phyloP scores from a whole-genome alignment of 1,140 invertebrate species.

The Brachionus rubens region DNA sequence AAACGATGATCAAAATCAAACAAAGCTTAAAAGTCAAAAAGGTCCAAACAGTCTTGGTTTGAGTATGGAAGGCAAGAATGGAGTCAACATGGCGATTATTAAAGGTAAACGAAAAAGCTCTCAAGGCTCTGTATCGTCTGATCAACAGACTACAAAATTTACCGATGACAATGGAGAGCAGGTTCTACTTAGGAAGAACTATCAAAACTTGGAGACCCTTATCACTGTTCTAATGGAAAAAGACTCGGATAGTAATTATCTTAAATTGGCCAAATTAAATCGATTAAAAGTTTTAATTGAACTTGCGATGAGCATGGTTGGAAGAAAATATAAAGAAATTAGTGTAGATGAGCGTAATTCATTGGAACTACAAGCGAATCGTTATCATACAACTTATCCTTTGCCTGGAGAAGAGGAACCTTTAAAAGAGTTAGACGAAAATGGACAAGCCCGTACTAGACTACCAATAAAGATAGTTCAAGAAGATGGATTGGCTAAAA shows the following conservation, averaged over 20 bases:
- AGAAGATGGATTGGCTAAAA: slow-evolving; percentile 7
- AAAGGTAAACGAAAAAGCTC: background rate
- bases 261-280: slow-evolving; percentile 23
- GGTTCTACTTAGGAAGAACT: slow-evolving; percentile 37
- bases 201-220: slow-evolving; percentile 36
- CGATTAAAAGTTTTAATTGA: slow-evolving; percentile 40
- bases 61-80: slow-evolving; percentile 36
- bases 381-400: slow-evolving; percentile 41
- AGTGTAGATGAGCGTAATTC: slow-evolving; percentile 2
- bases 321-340: slow-evolving; percentile 41
- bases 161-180: background rate
- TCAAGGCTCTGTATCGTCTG: background rate
- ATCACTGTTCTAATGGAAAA: background rate
- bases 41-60: slow-evolving; percentile 1
- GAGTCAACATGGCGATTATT: slow-evolving; percentile 39
- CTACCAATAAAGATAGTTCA: slow-evolving; percentile 37
- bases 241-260: slow-evolving; percentile 14
- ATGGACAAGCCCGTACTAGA: background rate
- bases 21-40: background rate
- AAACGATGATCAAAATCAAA: background rate
- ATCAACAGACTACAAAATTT: background rate
- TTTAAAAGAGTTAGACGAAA: slow-evolving; percentile 9
- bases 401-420: slow-evolving; percentile 29
- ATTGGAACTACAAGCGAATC: slow-evolving; percentile 36
- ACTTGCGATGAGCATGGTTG: slow-evolving; percentile 39